Evolutionary conservation across 1,140 invertebrate species (phyloP), one percentile per base, ranked within the genome.

Genomic region (Rhynchophorus ferrugineus): DNA sequence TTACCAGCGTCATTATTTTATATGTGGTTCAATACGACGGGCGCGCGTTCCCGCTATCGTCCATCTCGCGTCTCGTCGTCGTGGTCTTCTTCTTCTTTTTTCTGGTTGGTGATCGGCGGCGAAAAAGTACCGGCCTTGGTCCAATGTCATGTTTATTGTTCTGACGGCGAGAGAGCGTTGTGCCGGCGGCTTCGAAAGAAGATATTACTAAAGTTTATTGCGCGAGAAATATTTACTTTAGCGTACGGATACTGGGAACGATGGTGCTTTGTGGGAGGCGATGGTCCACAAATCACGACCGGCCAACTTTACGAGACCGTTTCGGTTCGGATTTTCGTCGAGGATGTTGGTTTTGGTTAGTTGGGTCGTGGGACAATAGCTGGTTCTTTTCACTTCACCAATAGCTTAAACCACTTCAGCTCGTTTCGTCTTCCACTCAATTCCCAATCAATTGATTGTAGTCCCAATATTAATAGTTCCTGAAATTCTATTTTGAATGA

Each of bases 201-300:
- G 47, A 49, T 49, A 49, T 49, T 49, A 49, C 47, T 22, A 39
- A 49, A 49, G 47, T 49, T 49, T 49, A 49, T 49, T 49, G 47
- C 47, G 47, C 47, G 47, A 49, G 47, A 49, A 49, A 20, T 49
- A 39, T 49, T 49, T 49, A 49, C 37, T 49, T 49, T 39, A 37
- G 36, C 47, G 19, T 21, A 20, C 36, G 5, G 16, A 14, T 39
- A 49, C 36, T 13, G 22, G 37, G 47, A 49, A 49, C 21, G 45
- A 37, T 36, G 20, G 24, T 29, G 47, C 37, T 49, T 49, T 49
- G 47, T 49, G 47, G 36, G 24, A 49, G 36, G 37, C 21, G 24
- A 34, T 41, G 7, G 37, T 13, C 20, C 47, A 33, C 37, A 49
- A 49, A 49, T 49, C 47, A 49, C 47, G 36, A 21, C 41, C 13